Evolutionary conservation across 2,888 invertebrate species (phyloP).

Genomic region (Muschampia plurimacula): DNA sequence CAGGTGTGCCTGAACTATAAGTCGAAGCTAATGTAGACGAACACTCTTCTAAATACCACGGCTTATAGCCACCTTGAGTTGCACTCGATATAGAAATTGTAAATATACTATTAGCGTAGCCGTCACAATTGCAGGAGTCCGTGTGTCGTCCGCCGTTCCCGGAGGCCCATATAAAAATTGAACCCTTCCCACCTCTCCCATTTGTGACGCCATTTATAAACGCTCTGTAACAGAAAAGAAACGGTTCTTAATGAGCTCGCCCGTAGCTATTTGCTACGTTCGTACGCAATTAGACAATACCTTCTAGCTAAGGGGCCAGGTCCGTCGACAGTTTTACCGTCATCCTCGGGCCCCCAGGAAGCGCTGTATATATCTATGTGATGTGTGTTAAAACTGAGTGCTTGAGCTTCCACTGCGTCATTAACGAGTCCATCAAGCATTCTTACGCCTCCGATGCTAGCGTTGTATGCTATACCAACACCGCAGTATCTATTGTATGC

Average conservation of each 20-base stretch:
- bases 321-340: conserved; percentile 98
- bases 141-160: conserved; percentile 97
- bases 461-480: conserved; percentile 98
- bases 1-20: conserved; percentile 98
- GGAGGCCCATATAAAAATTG: conserved; percentile 99
- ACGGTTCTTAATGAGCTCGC: conserved; percentile 70
- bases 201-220: conserved; percentile 97
- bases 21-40: conserved; percentile 99
- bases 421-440: conserved; percentile 99
- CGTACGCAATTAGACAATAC: conserved; percentile 65
- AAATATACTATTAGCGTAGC: conserved; percentile 99
- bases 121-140: conserved; percentile 99
- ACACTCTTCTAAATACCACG: conserved; percentile 99
- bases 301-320: conserved; percentile 95
- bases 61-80: conserved; percentile 97
- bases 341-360: conserved; percentile 98
- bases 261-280: conserved; percentile 52
- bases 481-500: conserved; percentile 99
- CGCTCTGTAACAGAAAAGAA: conserved; percentile 86
- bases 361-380: conserved; percentile 99
- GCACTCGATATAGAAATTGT: conserved; percentile 99
- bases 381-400: conserved; percentile 95
- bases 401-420: conserved; percentile 97
- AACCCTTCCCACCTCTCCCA: conserved; percentile 96
- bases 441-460: conserved; percentile 97